A percentile compares a stretch with the other conserved stretches of the same genome.
Evolutionary conservation across 2,113 vertebrate species (phyloP).

Genomic region (Agapornis roseicollis): DNA sequence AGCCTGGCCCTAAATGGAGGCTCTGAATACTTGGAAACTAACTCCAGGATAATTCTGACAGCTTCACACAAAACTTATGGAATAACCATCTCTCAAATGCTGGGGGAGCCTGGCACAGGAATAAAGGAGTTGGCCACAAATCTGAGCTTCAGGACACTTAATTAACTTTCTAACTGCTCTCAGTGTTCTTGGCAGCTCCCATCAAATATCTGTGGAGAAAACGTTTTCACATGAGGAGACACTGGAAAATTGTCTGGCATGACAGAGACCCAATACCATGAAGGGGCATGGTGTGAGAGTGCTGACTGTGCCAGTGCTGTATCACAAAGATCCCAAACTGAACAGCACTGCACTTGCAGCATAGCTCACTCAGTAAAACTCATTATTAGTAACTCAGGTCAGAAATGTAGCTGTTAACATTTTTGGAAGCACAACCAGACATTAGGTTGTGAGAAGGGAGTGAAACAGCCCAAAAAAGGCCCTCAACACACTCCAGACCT

Average conservation of each 20-base stretch:
- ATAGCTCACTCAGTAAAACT: accelerated
- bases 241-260: not conserved
- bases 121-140: conserved; percentile 14
- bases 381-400: not conserved
- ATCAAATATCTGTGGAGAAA: not conserved
- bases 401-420: not conserved
- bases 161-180: conserved; percentile 28
- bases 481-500: not conserved
- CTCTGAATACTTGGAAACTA: not conserved
- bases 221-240: not conserved
- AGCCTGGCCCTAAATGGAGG: not conserved
- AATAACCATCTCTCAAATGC: conserved; percentile 1
- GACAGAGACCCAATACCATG: not conserved
- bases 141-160: not conserved
- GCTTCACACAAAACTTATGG: not conserved
- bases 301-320: accelerated
- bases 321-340: not conserved
- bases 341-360: not conserved
- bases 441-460: not conserved
- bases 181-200: not conserved
- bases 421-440: not conserved
- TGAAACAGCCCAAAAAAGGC: not conserved
- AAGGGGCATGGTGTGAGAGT: not conserved
- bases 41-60: not conserved
- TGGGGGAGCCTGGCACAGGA: not conserved